These are phyloP conservation scores for Chydorus sphaericus DNA, from an alignment of 2,888 invertebrate genomes.

Conservation along the genomic window DNA sequence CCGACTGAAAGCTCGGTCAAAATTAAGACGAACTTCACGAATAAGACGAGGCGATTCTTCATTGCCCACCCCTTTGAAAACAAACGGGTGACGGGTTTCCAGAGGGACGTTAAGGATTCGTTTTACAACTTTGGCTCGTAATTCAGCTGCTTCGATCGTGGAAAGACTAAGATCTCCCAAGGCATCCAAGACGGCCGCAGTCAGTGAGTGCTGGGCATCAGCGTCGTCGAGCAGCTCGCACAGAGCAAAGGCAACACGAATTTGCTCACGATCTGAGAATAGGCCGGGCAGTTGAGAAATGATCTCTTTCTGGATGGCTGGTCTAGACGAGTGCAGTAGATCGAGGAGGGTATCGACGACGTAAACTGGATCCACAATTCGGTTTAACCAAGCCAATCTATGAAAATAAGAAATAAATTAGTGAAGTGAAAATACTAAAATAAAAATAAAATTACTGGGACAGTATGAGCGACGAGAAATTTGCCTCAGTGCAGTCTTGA, in stretches of 20 bases:
- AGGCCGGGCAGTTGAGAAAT: background rate
- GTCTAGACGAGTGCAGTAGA: constrained; percentile 17
- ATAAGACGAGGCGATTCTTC: background rate
- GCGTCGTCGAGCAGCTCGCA: constrained; percentile 42
- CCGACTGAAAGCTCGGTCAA: constrained; percentile 9
- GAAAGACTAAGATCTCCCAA: constrained; percentile 39
- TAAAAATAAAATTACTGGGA: too few relatives aligned
- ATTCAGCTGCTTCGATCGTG: constrained; percentile 16
- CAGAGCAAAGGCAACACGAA: constrained; percentile 8
- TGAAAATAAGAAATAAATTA: too few relatives aligned
- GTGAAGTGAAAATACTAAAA: too few relatives aligned
- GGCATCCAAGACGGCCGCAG: constrained; percentile 48
- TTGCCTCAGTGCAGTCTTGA: background rate
- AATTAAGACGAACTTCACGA: background rate
- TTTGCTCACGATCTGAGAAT: background rate
- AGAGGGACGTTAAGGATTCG: constrained; percentile 26
- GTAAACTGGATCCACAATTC: constrained; percentile 15
- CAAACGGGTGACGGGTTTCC: constrained; percentile 29
- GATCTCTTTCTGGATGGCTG: background rate
- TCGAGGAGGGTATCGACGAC: constrained; percentile 19
- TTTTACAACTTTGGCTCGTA: constrained; percentile 23
- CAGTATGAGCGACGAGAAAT: constrained; percentile 18
- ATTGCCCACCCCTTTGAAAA: constrained; percentile 17
- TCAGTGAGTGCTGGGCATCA: constrained; percentile 36
- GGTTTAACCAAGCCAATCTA: constrained; percentile 19